These are phyloP conservation scores for Sarcophaga subvicina DNA, from an alignment of 2,888 invertebrate species.

Conservation along the genomic window DNA sequence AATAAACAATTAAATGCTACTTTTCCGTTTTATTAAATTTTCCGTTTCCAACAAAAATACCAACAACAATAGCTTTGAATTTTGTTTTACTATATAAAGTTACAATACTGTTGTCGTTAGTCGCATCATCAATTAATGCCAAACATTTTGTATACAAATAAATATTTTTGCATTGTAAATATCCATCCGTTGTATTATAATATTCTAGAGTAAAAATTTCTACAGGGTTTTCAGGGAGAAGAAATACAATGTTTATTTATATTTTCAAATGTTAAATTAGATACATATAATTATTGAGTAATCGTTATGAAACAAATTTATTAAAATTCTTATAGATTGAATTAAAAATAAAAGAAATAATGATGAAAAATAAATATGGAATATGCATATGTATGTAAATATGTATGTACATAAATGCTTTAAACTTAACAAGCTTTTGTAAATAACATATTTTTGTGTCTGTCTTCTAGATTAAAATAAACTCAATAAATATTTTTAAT, in stretches of 20 bases:
- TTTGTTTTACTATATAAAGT: background rate
- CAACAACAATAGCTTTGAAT: background rate
- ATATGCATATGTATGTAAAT: too few relatives aligned
- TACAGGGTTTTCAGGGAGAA: background rate
- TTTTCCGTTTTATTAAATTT: conserved; percentile 58
- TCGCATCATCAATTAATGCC: conserved; percentile 49
- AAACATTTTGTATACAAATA: conserved; percentile 7
- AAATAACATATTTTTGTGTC: background rate
- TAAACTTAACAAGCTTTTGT: background rate
- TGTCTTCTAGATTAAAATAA: background rate
- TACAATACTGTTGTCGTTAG: conserved; percentile 6
- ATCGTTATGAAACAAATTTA: too few relatives aligned
- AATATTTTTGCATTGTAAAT: conserved; percentile 11
- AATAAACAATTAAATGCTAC: conserved; percentile 55
- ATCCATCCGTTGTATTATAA: too few relatives aligned
- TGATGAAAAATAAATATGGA: too few relatives aligned
- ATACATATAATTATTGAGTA: too few relatives aligned
- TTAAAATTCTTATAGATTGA: too few relatives aligned
- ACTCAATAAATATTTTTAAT: conserved; percentile 12
- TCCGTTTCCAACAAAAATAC: conserved; percentile 22
- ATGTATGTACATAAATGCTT: too few relatives aligned
- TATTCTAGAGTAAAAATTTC: too few relatives aligned
- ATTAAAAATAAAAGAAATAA: too few relatives aligned
- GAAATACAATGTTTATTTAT: background rate
- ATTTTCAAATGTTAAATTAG: too few relatives aligned